Evolutionary conservation across 2,797 vertebrate species (phyloP), one percentile per base, ranked within the genome.

Genomic region (Nothura maculosa): DNA sequence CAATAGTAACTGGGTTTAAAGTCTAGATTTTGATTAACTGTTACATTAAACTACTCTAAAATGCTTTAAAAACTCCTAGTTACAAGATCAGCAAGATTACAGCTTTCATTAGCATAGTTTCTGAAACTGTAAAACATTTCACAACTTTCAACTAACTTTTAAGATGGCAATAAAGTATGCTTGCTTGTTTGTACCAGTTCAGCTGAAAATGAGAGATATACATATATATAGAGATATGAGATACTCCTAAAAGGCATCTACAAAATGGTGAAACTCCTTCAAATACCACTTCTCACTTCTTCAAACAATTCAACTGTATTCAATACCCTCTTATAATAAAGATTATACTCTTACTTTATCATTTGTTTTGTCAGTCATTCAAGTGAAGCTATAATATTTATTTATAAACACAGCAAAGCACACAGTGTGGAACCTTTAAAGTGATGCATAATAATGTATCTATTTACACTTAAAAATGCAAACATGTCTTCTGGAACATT

Each of bases 401-500:
- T 92, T 96, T 96, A 90, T 91, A 82, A 30, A 81, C 85, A 89
- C 89, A 77, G 81, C 67, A 64, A 82, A 82, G 70, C 62, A 52
- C 40, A 36, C 43, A 79, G 36, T 64, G 73, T 70, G 76, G 81
- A 85, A 94, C 81, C 54, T 94, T 92, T 87, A 81, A 96, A 95
- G 55, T 58, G 76, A 75, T 88, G 80, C 87, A 94, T 97, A 92
- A 95, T 92, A 91, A 36, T 61, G 85, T 1, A 45, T 89, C 73
- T 95, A 97, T 96, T 96, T 97, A 96, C 95, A 90, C 94, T 95
- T 90, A 83, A 60, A 60, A 86, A 73, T 38, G 84, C 25, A 77
- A 75, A 94, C 83, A 50, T 86, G 78, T 95, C 83, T 95, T 87
- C 95, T 97, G 96, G 96, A 97, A 95, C 70, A 68, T 60, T 84